Evolutionary conservation across 2,888 invertebrate species (phyloP).

Genomic region (Physocephala rufipes): DNA sequence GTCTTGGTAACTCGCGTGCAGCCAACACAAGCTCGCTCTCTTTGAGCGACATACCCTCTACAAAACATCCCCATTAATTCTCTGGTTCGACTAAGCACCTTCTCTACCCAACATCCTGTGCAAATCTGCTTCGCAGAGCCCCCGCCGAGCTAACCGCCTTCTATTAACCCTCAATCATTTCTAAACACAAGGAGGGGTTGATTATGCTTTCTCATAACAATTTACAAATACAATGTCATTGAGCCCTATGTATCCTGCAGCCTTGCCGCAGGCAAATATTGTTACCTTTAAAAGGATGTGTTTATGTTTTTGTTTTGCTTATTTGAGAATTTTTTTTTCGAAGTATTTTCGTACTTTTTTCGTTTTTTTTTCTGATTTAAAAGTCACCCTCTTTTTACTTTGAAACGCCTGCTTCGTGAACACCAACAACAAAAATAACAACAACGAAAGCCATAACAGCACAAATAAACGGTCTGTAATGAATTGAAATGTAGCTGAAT

Average conservation of each 20-base stretch:
- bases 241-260: slow-evolving; percentile 19
- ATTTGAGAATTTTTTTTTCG: background rate
- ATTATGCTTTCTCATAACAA: slow-evolving; percentile 20
- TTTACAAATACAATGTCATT: slow-evolving; percentile 15
- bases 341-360: too few relatives aligned
- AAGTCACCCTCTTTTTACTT: slow-evolving; percentile 11
- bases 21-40: too few relatives aligned
- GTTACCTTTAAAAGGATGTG: slow-evolving; percentile 11
- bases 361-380: background rate
- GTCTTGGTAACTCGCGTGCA: too few relatives aligned
- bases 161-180: slow-evolving; percentile 38
- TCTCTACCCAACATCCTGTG: too few relatives aligned
- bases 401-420: slow-evolving; percentile 1
- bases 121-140: too few relatives aligned
- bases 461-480: too few relatives aligned
- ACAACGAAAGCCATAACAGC: background rate
- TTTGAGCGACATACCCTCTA: too few relatives aligned
- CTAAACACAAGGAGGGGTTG: slow-evolving; percentile 20
- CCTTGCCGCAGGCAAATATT: slow-evolving; percentile 28
- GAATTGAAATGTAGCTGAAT: too few relatives aligned
- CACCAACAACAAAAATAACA: slow-evolving; percentile 16
- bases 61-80: too few relatives aligned
- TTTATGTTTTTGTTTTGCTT: background rate
- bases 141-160: slow-evolving; percentile 25
- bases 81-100: too few relatives aligned